Conservation (phyloP, 1,140 invertebrate species). For the Cotesia vestalis region DNA sequence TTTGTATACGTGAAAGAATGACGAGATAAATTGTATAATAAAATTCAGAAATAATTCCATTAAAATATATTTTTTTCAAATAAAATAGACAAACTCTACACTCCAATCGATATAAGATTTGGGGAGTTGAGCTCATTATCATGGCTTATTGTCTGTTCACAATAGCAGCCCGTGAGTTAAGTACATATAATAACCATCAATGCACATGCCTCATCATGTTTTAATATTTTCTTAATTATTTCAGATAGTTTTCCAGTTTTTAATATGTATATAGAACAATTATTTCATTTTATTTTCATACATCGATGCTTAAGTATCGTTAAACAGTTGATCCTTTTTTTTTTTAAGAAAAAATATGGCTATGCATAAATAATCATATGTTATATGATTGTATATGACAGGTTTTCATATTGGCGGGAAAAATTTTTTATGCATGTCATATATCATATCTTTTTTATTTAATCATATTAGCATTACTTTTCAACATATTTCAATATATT, state of each 20-base stretch:
- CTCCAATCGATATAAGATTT: constrained; percentile 37
- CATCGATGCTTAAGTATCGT: no score
- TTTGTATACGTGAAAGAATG: constrained; percentile 16
- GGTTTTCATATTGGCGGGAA: no score
- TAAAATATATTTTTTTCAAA: constrained; percentile 2
- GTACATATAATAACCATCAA: constrained; percentile 8
- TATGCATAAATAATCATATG: no score
- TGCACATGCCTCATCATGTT: constrained; percentile 13
- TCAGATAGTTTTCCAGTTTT: not conserved
- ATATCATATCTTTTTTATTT: no score
- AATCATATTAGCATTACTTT: no score
- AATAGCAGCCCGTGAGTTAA: constrained; percentile 60
- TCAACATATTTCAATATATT: no score
- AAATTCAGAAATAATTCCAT: constrained; percentile 8
- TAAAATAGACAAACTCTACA: constrained; percentile 25
- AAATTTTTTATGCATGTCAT: no score
- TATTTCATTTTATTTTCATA: no score
- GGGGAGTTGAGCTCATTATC: constrained; percentile 49
- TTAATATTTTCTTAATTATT: constrained; percentile 15
- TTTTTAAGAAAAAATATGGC: no score
- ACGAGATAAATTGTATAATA: constrained; percentile 12
- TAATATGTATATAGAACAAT: no score
- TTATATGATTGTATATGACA: no score
- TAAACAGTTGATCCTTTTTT: no score
- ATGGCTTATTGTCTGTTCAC: constrained; percentile 67